Percentiles rank a stretch among this genome's conserved stretches.
Conservation (phyloP, 2,113 vertebrate species). For the Gymnocephalus cernua region DNA sequence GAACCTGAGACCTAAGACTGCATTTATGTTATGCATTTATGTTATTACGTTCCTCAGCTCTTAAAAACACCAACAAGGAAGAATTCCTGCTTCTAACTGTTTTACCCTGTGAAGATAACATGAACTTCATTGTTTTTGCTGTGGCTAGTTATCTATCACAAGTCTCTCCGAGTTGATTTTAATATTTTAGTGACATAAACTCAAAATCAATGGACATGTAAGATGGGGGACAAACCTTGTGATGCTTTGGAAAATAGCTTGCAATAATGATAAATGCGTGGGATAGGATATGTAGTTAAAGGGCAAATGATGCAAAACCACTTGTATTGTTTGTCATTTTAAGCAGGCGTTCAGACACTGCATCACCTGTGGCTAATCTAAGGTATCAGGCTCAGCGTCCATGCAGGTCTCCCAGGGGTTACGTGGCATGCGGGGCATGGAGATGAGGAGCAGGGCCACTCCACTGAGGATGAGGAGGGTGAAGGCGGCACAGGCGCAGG, state of each 20-base stretch:
- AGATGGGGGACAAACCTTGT: background rate
- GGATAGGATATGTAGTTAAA: constrained; percentile 3
- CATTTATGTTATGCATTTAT: no score
- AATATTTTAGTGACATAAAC: constrained; percentile 7
- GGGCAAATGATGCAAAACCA: constrained; percentile 10
- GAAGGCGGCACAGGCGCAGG: constrained; percentile 93
- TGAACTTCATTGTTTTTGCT: background rate
- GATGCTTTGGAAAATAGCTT: constrained; percentile 26
- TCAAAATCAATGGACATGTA: background rate
- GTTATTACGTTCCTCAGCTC: background rate
- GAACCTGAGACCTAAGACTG: no score
- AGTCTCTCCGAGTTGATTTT: background rate
- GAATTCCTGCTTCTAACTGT: background rate
- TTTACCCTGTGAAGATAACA: background rate
- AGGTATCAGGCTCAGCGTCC: constrained; percentile 92
- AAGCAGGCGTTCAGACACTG: background rate
- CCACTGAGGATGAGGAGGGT: constrained; percentile 93
- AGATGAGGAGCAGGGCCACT: constrained; percentile 90
- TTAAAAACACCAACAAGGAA: background rate
- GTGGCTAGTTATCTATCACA: background rate
- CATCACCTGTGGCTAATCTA: constrained; percentile 75
- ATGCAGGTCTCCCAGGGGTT: constrained; percentile 99
- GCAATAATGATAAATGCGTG: background rate
- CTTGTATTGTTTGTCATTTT: background rate
- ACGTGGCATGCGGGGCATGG: constrained; percentile 97